Evolutionary conservation across 1,140 invertebrate genomes (phyloP).

Genomic region (Cherax destructor): DNA sequence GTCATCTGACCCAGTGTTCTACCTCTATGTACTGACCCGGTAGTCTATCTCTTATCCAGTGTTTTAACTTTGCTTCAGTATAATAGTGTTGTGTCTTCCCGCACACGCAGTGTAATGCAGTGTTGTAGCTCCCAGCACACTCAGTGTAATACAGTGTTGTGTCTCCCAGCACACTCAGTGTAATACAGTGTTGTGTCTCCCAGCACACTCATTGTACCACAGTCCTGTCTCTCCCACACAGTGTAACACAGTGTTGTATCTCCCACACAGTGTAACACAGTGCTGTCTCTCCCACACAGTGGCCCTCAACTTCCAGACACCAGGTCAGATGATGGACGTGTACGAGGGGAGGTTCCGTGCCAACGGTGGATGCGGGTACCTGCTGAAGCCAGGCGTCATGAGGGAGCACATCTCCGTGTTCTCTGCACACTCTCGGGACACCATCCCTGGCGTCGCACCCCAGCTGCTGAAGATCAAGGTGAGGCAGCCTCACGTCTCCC

Average conservation of each 20-base stretch:
- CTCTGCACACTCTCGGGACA: conserved; percentile 77
- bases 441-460: conserved; percentile 78
- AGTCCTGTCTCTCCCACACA: too few relatives aligned
- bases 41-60: too few relatives aligned
- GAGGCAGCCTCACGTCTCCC: not conserved
- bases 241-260: not conserved
- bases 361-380: conserved; percentile 82
- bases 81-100: too few relatives aligned
- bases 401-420: conserved; percentile 77
- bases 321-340: conserved; percentile 79
- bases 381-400: conserved; percentile 80
- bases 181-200: too few relatives aligned
- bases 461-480: conserved; percentile 80
- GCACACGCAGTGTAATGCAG: too few relatives aligned
- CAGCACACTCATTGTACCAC: too few relatives aligned
- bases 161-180: too few relatives aligned
- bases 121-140: too few relatives aligned
- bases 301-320: conserved; percentile 79
- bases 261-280: not conserved
- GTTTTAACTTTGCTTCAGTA: too few relatives aligned
- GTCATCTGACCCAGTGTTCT: too few relatives aligned
- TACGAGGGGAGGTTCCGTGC: conserved; percentile 80
- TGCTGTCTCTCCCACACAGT: conserved; percentile 74
- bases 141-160: too few relatives aligned
- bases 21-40: too few relatives aligned